Evolutionary conservation across 30 jellyfish, hydroid and myxozoan species (phyloP), one percentile per base, ranked within the genome.

Genomic region (Mastigias papua): DNA sequence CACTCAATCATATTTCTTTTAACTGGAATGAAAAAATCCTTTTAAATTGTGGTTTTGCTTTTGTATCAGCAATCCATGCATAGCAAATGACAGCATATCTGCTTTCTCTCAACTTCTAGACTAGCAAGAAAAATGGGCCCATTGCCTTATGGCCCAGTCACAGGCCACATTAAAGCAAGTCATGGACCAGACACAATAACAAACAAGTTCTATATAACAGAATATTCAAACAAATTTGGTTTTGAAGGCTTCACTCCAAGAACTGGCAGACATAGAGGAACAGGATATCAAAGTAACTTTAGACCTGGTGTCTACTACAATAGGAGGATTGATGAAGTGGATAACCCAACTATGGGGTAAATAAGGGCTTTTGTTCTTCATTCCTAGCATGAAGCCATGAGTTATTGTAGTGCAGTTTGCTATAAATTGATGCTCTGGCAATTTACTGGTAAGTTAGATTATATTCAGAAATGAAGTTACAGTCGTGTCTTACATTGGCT

Each of bases 261-360:
- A 33, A 21, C 90, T 17, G 97, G 97, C 0, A 73, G 64, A 22
- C 93, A 81, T 71, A 63, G n/a, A n/a, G 97, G 97, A 76, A 90
- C 97, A 0, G 97, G 97, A 26, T 90, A 90, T 66, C 86, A 81
- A 68, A 90, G 97, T 48, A 90, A 90, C 62, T 90, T 90, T 33
- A 61, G 93, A 34, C 97, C 97, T 58, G 97, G 97, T 13, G 74
- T 90, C 23, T 90, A 81, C 64, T 90, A 90, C 91, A 90, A 78
- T 63, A 82, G 97, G 32, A 73, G 67, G 46, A 73, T 90, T 17
- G 97, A 90, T 73, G 97, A 90, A 25, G 29, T 90, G 1, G 97
- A 90, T 34, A 90, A 90, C 61, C 97, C 97, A 25, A 69, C 29
- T 17, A 48, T 90, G 80, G 97, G 97, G 97, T 90, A 54, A 32